Evolutionary conservation across 53 echinoderm and acorn worm species (phyloP).

Genomic region (Temnopleurus reevesii): DNA sequence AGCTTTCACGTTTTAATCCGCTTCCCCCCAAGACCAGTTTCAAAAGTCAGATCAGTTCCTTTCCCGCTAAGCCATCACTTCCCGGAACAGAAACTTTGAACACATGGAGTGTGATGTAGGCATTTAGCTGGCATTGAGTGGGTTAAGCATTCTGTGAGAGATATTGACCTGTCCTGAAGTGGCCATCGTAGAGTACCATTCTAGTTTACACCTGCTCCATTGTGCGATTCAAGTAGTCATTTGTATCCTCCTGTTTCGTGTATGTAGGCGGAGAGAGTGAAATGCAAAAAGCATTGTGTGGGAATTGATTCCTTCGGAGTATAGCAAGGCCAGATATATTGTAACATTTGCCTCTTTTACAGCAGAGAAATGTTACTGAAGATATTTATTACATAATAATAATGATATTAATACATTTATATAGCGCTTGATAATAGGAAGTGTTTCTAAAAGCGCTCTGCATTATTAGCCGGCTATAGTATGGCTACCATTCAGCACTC

Average conservation of each 20-base stretch:
- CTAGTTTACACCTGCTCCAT: slow-evolving; percentile 18
- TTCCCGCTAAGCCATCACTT: background rate
- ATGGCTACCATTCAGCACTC: no score
- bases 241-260: background rate
- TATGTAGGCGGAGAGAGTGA: background rate
- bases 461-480: no score
- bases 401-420: no score
- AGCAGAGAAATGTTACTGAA: no score
- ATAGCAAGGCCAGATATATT: no score
- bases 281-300: background rate
- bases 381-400: no score
- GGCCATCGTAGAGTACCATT: slow-evolving; percentile 15
- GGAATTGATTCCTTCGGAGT: slow-evolving; percentile 1
- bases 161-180: slow-evolving; percentile 10
- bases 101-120: background rate
- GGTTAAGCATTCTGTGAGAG: background rate
- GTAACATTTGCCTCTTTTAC: no score
- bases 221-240: slow-evolving; percentile 17
- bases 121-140: background rate
- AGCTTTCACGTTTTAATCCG: background rate
- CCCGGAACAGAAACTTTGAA: background rate
- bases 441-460: no score
- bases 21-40: background rate
- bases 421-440: no score
- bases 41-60: background rate